Evolutionary conservation across 2,797 vertebrate genomes (phyloP), one percentile per base, ranked within the genome.

Genomic region (Eospalax fontanierii): DNA sequence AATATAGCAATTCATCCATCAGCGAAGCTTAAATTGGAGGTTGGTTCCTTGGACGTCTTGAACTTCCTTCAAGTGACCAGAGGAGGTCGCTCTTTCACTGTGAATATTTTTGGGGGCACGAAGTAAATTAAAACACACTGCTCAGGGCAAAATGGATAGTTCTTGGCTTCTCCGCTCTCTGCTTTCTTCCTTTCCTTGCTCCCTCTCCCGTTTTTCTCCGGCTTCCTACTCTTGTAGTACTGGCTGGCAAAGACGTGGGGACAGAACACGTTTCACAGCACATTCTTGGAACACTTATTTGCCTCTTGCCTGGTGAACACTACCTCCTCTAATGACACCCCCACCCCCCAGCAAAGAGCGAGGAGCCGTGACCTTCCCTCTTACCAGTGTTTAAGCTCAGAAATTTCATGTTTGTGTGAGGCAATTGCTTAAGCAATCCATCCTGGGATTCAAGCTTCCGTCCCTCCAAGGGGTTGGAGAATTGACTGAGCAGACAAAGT

Each of bases 31-130:
- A 18, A 24, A 46, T 76, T 59, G 28, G 61, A 94, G 11, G 71
- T 90, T 7, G 12, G 6, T 1, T 14, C 28, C 70, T 33, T 3
- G 70, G 83, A 38, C 33, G 19, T 54, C 59, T 50, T 90, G 73
- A 21, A 78, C 38, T 92, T 94, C 91, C 63, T 40, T 0, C 0
- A 0, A 14, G 0, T 46, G 33, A 84, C 87, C 97, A 94, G 63
- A 10, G 2, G 97, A 95, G 93, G 96, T 1, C 95, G 81, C 95
- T 66, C 35, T 19, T 84, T 89, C 66, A 87, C 87, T 22, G 66
- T 2, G 50, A 90, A 94, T 96, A 22, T 61, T 87, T 94, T 87
- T 35, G 8, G 57, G 7, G 24, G 4, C 3, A 0, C 0, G 0
- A 0, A 0, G 26, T 33, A 26, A 30, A 43, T 21, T 18, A 2